Conservation (phyloP, 2,797 vertebrate genomes). For the Octomys mimax region DNA sequence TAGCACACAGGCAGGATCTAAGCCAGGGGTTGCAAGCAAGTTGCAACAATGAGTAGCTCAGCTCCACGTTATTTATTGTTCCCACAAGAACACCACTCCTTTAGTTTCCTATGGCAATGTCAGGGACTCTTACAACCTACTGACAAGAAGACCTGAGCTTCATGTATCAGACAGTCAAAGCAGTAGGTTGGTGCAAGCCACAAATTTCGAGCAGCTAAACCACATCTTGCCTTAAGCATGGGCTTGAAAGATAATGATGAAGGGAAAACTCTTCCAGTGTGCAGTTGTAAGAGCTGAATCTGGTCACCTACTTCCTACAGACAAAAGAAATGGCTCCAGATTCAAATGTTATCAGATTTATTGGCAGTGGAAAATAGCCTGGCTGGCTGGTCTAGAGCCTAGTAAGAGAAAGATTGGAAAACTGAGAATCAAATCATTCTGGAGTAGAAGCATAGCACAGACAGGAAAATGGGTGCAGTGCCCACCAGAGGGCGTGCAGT, state of each 20-base stretch:
- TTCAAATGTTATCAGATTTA: neutral
- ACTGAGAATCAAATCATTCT: neutral
- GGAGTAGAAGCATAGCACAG: neutral
- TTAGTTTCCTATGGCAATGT: neutral
- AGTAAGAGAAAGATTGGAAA: neutral
- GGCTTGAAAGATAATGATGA: neutral
- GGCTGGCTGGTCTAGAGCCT: neutral
- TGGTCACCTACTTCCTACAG: neutral
- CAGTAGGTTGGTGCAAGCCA: neutral
- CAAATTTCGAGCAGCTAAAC: neutral
- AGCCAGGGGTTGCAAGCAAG: neutral
- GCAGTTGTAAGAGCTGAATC: neutral
- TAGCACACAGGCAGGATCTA: neutral
- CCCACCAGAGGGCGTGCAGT: neutral
- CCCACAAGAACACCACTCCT: neutral
- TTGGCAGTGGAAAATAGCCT: neutral
- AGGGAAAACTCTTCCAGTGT: neutral
- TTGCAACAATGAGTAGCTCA: neutral
- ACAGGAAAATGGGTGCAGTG: neutral
- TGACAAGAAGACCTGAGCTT: neutral
- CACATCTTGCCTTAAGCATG: neutral
- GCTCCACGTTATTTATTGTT: neutral
- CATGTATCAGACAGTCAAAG: neutral
- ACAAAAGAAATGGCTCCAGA: neutral
- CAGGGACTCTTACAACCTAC: neutral